phyloP scores from a whole-genome alignment of 1,140 invertebrate species.

The Antheraea pernyi region DNA sequence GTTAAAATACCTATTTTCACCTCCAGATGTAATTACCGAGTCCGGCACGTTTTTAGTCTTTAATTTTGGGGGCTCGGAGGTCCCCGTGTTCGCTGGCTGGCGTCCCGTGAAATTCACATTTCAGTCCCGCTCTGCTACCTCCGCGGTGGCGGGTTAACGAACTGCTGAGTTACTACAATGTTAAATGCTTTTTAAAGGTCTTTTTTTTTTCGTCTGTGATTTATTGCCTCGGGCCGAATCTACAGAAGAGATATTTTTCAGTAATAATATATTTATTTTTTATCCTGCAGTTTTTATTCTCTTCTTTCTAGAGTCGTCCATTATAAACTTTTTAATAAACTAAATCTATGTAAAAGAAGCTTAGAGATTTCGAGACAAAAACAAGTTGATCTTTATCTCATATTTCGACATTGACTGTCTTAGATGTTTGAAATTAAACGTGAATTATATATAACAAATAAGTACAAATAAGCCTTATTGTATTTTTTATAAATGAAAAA shows the following conservation, averaged over 20 bases:
- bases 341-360: too few species aligned
- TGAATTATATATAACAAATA: too few species aligned
- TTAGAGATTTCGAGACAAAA: too few species aligned
- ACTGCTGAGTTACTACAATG: constrained; percentile 16
- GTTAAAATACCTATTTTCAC: constrained; percentile 14
- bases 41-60: constrained; percentile 25
- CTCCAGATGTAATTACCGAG: constrained; percentile 13
- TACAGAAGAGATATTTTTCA: not conserved
- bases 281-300: too few species aligned
- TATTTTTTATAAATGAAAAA: too few species aligned
- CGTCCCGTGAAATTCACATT: constrained; percentile 40
- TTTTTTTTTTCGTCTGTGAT: constrained; percentile 5
- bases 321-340: too few species aligned
- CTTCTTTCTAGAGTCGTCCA: too few species aligned
- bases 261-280: not conserved
- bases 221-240: not conserved
- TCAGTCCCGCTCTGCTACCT: constrained; percentile 31
- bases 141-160: constrained; percentile 30
- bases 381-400: too few species aligned
- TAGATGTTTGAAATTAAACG: too few species aligned
- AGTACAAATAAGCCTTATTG: too few species aligned
- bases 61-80: constrained; percentile 25
- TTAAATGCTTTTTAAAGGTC: constrained; percentile 23
- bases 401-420: too few species aligned
- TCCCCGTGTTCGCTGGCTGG: constrained; percentile 19